Conservation (phyloP, 2,888 invertebrate species). For the Tupiocoris notatus region DNA sequence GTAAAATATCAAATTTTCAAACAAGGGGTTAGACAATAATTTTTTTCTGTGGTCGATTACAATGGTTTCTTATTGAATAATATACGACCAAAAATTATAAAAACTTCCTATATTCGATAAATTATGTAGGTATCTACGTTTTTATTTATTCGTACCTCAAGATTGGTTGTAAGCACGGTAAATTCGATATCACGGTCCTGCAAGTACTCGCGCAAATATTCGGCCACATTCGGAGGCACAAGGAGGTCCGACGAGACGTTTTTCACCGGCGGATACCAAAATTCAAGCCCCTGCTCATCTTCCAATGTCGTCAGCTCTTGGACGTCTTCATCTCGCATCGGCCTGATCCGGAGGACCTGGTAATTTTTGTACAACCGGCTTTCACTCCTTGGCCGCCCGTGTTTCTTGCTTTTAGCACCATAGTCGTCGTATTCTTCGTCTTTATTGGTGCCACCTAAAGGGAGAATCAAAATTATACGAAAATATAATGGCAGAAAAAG, state of each 20-base stretch:
- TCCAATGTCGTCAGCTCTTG: constrained; percentile 57
- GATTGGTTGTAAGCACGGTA: constrained; percentile 68
- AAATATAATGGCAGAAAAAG: too few relatives aligned
- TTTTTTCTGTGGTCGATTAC: too few relatives aligned
- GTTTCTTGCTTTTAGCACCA: neutral
- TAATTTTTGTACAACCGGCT: constrained; percentile 44
- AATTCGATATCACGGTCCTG: constrained; percentile 64
- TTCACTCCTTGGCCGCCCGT: neutral
- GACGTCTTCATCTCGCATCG: constrained; percentile 52
- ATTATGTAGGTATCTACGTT: too few relatives aligned
- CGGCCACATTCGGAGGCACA: constrained; percentile 66
- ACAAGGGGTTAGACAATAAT: too few relatives aligned
- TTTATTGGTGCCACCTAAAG: neutral
- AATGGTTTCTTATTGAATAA: too few relatives aligned
- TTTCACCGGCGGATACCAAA: constrained; percentile 61
- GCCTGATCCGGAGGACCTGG: constrained; percentile 48
- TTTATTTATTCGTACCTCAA: constrained; percentile 63
- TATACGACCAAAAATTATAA: too few relatives aligned
- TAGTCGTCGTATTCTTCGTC: neutral
- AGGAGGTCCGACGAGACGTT: constrained; percentile 67
- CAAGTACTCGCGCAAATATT: constrained; percentile 62
- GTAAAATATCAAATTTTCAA: too few relatives aligned
- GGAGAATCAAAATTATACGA: neutral
- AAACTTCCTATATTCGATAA: too few relatives aligned
- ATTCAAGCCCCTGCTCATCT: constrained; percentile 60